phyloP scores from a whole-genome alignment of 2,797 vertebrate species.

The Poeciliopsis presidionis region DNA sequence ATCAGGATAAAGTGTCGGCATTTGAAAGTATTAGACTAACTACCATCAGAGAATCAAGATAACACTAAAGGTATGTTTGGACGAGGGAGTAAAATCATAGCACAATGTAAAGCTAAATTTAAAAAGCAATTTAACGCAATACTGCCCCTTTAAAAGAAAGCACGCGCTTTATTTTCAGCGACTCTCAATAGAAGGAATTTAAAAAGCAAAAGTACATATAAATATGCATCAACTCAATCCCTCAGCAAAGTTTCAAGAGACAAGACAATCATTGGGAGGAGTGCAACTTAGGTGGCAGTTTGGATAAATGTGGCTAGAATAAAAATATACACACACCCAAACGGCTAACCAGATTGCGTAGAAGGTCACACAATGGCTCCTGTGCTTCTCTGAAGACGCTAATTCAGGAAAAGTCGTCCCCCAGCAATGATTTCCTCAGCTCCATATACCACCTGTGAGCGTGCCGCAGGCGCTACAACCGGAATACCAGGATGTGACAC shows the following conservation, averaged over 20 bases:
- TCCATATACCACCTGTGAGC: background rate
- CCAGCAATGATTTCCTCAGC: slow-evolving; percentile 1
- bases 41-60: too few species aligned
- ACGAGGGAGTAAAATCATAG: too few species aligned
- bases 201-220: background rate
- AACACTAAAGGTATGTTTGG: too few species aligned
- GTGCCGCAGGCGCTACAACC: background rate
- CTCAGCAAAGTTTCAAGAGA: background rate
- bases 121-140: background rate
- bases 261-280: background rate
- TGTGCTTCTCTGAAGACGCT: background rate
- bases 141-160: background rate
- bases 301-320: background rate
- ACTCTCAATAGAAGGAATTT: background rate
- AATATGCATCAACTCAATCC: background rate
- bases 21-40: too few species aligned
- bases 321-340: background rate
- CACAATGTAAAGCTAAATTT: too few species aligned
- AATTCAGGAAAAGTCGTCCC: background rate
- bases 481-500: slow-evolving; percentile 6
- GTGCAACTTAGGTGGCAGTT: background rate
- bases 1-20: background rate
- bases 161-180: background rate
- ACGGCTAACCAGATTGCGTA: background rate
- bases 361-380: background rate